Percentiles rank a stretch among this genome's conserved stretches.
Evolutionary conservation across 2,888 invertebrate species (phyloP).

Genomic region (Pandemis heparana): DNA sequence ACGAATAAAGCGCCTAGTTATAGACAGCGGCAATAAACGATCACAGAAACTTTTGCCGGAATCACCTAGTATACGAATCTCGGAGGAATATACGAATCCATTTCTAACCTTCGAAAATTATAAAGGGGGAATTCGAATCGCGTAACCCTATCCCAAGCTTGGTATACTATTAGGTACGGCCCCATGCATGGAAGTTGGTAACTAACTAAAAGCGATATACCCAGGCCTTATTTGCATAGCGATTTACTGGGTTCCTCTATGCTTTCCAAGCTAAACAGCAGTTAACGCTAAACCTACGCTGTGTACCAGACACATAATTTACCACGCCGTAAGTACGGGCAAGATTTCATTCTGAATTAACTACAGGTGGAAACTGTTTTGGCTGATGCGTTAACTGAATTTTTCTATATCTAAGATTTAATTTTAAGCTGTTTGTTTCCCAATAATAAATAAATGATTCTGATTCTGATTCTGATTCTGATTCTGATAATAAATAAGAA

Average conservation of each 20-base stretch:
- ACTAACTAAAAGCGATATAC: conserved; percentile 55
- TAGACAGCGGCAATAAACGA: neutral
- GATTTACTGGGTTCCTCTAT: conserved; percentile 48
- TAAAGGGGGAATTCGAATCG: conserved; percentile 15
- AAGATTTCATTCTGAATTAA: too few relatives aligned
- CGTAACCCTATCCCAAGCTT: conserved; percentile 29
- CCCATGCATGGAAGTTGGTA: conserved; percentile 48
- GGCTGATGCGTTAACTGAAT: too few relatives aligned
- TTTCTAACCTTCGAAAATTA: conserved; percentile 14
- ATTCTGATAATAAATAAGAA: too few relatives aligned
- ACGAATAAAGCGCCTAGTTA: conserved; percentile 3
- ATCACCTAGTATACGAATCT: neutral
- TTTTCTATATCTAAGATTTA: too few relatives aligned
- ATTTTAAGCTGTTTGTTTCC: too few relatives aligned
- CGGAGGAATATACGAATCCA: too few relatives aligned
- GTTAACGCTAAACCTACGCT: conserved; percentile 40
- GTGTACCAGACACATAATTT: conserved; percentile 33
- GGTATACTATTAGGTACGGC: conserved; percentile 29
- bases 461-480: too few relatives aligned
- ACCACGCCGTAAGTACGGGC: conserved; percentile 4
- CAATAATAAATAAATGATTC: too few relatives aligned
- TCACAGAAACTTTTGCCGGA: conserved; percentile 8
- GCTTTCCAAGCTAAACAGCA: conserved; percentile 46
- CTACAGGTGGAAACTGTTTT: too few relatives aligned
- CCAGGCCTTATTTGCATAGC: conserved; percentile 61